Base-by-base conservation (phyloP, 2,113 vertebrate genomes). In the Platichthys stellatus region DNA sequence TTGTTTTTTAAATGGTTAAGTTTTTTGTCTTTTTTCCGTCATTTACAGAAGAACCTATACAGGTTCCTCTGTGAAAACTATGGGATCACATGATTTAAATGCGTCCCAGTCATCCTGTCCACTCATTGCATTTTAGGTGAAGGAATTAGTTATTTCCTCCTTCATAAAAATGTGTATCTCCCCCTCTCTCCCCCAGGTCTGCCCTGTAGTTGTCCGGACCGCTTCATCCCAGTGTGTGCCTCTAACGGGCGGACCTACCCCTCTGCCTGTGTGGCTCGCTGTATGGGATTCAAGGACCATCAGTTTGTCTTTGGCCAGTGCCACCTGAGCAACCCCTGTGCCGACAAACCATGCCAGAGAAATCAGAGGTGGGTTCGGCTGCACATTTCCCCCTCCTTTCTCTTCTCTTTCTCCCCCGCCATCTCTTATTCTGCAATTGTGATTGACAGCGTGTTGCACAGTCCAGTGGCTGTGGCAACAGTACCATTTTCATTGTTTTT, bases 171-270 rank as follows among this genome's bases (percentile, higher is more conserved):
- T 51, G 6, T 17, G 18, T 9, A 6, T 0, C 69, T 14, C 72
- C 5, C 4, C 31, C 38, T 1, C 38, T 20, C 28, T 12, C 68
- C 63, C 28, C 0, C 75, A 99, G 98, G 97, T 82, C 93, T 98
- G 12, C 97, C 97, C 0, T 99, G 98, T 85, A 96, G 95, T 86
- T 99, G 98, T 58, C 95, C 95, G 0, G 97, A 99, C 85, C 95
- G 95, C 86, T 99, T 98, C 83, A 95, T 99, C 60, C 97, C 98
- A 0, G 97, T 99, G 1, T 99, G 98, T 72, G 98, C 96, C 6
- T 93, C 93, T 1, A 99, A 98, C 0, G 98, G 98, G 14, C 97
- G 97, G 66, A 99, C 97, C 0, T 99, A 99, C 45, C 98, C 98
- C 75, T 98, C 97, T 1, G 96, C 96, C 0, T 99, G 98, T 17